Percentiles rank a stretch among this genome's conserved stretches.
Conservation (phyloP, 2,113 vertebrate species). For the Menura novaehollandiae region DNA sequence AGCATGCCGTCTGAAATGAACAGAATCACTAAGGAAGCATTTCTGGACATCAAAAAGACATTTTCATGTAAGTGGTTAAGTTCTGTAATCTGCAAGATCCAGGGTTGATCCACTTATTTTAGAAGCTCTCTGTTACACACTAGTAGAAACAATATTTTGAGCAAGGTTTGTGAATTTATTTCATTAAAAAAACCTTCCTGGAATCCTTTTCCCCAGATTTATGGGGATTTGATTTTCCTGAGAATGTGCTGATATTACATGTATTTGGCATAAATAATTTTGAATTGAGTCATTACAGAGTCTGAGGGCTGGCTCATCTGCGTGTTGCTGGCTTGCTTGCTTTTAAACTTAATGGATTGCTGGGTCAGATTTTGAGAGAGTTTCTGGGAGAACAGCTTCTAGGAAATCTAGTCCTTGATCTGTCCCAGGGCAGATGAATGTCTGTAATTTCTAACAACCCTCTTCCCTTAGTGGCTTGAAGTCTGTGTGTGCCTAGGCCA, state of each 20-base stretch:
- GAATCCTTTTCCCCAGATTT: not conserved
- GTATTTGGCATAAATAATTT: not conserved
- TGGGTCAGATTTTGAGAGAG: not conserved
- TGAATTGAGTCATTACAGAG: not conserved
- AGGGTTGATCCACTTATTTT: not conserved
- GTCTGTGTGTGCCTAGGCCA: not conserved
- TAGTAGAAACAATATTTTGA: not conserved
- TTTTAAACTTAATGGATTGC: not conserved
- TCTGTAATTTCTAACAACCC: not conserved
- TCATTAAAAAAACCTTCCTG: not conserved
- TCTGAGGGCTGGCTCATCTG: not conserved
- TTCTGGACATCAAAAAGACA: not conserved
- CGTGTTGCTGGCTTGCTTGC: not conserved
- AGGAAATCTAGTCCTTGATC: not conserved
- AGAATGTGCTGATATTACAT: not conserved
- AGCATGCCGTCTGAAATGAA: not conserved
- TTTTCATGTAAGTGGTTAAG: not conserved
- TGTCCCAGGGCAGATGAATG: not conserved
- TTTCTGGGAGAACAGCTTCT: constrained; percentile 13
- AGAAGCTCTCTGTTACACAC: not conserved
- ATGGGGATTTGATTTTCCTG: not conserved
- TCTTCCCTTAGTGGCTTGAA: not conserved
- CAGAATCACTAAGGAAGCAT: not conserved
- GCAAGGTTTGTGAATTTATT: not conserved
- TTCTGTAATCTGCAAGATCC: not conserved